Evolutionary conservation across 2,113 vertebrate genomes (phyloP), one percentile per base, ranked within the genome.

Genomic region (Myotis davidii): DNA sequence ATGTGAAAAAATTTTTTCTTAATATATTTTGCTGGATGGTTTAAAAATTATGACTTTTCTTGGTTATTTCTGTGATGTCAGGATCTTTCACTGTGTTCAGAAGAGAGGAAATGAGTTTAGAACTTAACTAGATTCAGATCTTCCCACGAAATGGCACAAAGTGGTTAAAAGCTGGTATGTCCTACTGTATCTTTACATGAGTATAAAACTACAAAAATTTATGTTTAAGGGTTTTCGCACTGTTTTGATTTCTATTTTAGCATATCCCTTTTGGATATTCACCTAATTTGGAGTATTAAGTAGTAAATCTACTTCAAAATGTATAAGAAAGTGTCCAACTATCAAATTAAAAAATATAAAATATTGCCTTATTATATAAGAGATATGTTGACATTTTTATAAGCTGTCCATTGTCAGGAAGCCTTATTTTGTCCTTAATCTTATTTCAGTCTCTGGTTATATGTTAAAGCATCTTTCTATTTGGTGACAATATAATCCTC

Each of bases 51-150:
- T 6, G n/a, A 14, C 65, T 96, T 83, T 95, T 90, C 21, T 90
- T 89, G 54, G 73, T 86, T 88, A 9, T 85, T 92, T 90, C 85
- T 95, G 32, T 79, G 16, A 52, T 79, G 69, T 37, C 64, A 94
- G n/a, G 65, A 54, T 93, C 37, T 79, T 48, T 93, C 65, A 74
- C 37, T 86, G 1, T 93, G 74, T 93, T 93, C 45, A 92, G 56
- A 76, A 64, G 61, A 94, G 37, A 94, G 90, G 78, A 97, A 93
- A 96, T 89, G 79, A 96, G 61, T 95, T 92, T 95, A 77, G 42
- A 79, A 88, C 39, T 85, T 95, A 86, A 88, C 42, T 37, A 92
- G 74, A 34, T 91, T 90, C 54, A 73, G 20, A 95, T 87, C 86
- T 97, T 73, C n/a, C 45, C n/a, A 74, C 0, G 14, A 67, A 83